phyloP scores from a whole-genome alignment of 2,888 invertebrate species.

The Agrochola lota region DNA sequence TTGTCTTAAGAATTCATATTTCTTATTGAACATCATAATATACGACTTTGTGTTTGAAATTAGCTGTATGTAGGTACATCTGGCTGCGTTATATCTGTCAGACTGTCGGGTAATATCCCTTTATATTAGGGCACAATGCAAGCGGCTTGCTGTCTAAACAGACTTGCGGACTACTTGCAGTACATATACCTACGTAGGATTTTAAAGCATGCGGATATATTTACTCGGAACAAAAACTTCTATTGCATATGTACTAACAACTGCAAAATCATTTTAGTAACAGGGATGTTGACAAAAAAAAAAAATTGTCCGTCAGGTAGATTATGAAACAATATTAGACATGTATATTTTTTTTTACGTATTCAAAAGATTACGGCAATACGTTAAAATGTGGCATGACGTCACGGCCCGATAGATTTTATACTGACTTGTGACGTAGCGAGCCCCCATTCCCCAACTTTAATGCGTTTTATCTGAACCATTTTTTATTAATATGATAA shows the following conservation, averaged over 20 bases:
- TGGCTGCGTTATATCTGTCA: constrained; percentile 29
- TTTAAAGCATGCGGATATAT: neutral
- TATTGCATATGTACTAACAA: neutral
- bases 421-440: no score
- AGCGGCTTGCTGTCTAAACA: constrained; percentile 14
- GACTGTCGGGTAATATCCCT: constrained; percentile 29
- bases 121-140: constrained; percentile 32
- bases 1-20: neutral
- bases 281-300: no score
- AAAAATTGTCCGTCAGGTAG: no score
- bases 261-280: neutral
- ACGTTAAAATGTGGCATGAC: no score
- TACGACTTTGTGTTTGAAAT: neutral
- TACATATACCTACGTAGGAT: neutral
- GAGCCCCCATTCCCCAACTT: no score
- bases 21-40: neutral
- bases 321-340: no score
- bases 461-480: no score
- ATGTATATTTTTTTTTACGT: no score
- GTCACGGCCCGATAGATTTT: no score
- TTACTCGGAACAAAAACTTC: constrained; percentile 2
- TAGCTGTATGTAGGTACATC: constrained; percentile 5
- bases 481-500: no score
- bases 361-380: no score
- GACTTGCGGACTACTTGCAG: constrained; percentile 26